Percentiles rank a stretch among this genome's conserved stretches.
phyloP scores from a whole-genome alignment of 2,888 invertebrate genomes.

The Phrixothrix hirtus region DNA sequence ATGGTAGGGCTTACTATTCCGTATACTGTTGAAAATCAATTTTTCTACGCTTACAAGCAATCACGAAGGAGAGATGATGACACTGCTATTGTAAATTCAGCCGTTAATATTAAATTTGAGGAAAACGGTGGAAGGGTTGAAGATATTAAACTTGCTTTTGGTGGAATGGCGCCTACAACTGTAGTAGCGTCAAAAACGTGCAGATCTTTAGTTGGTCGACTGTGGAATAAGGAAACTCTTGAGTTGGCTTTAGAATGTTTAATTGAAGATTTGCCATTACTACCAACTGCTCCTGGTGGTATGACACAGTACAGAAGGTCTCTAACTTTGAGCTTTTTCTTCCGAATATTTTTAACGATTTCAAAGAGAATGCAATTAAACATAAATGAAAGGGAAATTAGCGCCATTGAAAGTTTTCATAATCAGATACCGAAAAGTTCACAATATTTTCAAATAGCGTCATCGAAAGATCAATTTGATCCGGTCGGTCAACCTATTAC shows the following conservation, averaged over 20 bases:
- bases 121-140: constrained; percentile 47
- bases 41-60: constrained; percentile 87
- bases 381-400: constrained; percentile 55
- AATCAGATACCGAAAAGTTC: constrained; percentile 66
- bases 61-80: constrained; percentile 91
- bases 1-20: constrained; percentile 81
- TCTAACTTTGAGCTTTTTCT: constrained; percentile 72
- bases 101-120: constrained; percentile 72
- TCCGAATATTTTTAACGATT: constrained; percentile 69
- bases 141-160: constrained; percentile 75
- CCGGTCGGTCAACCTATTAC: constrained; percentile 76
- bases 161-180: constrained; percentile 91
- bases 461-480: constrained; percentile 66
- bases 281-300: constrained; percentile 71
- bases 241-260: constrained; percentile 66
- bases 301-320: constrained; percentile 68
- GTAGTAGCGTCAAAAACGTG: constrained; percentile 62
- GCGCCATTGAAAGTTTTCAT: constrained; percentile 64
- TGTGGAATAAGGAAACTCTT: constrained; percentile 48
- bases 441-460: constrained; percentile 68
- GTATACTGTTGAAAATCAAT: constrained; percentile 69
- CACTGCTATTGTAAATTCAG: constrained; percentile 92
- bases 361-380: constrained; percentile 55
- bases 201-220: constrained; percentile 37
- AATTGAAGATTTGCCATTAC: constrained; percentile 76